Percentiles rank a stretch among this genome's conserved stretches.
Evolutionary conservation across 2,888 invertebrate genomes (phyloP).

Genomic region (Phortica magna): DNA sequence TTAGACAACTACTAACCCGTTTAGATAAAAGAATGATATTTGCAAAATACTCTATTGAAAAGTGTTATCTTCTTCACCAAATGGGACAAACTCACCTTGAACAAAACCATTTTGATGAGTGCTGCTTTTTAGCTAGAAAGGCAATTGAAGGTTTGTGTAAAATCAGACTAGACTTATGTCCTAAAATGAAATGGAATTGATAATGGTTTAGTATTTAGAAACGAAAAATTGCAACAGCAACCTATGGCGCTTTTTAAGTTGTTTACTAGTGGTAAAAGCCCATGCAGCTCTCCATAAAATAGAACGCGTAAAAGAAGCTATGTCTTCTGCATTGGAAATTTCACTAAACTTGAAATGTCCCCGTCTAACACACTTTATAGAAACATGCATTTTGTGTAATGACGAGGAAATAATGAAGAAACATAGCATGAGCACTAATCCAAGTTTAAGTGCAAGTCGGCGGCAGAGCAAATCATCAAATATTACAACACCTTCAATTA

Average conservation of each 20-base stretch:
- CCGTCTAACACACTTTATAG: neutral
- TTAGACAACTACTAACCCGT: conserved; percentile 56
- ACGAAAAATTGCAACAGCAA: neutral
- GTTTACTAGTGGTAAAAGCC: neutral
- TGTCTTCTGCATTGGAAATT: neutral
- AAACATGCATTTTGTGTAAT: neutral
- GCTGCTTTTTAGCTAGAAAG: conserved; percentile 64
- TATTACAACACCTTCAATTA: too few species aligned
- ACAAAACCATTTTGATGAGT: conserved; percentile 65
- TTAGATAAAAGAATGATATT: conserved; percentile 66
- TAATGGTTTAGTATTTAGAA: neutral
- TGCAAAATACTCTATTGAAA: conserved; percentile 68
- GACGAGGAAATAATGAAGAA: neutral
- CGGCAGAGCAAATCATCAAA: neutral
- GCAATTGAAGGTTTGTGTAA: conserved; percentile 59
- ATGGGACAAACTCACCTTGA: conserved; percentile 66
- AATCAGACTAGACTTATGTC: neutral
- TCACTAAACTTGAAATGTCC: neutral
- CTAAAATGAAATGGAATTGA: too few species aligned
- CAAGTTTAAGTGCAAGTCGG: neutral
- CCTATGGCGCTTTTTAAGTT: neutral
- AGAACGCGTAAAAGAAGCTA: neutral
- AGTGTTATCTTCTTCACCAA: conserved; percentile 65
- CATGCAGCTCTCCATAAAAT: neutral
- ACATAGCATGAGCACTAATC: neutral